Conservation (phyloP, 2,888 invertebrate genomes). For the Hyalella azteca region DNA sequence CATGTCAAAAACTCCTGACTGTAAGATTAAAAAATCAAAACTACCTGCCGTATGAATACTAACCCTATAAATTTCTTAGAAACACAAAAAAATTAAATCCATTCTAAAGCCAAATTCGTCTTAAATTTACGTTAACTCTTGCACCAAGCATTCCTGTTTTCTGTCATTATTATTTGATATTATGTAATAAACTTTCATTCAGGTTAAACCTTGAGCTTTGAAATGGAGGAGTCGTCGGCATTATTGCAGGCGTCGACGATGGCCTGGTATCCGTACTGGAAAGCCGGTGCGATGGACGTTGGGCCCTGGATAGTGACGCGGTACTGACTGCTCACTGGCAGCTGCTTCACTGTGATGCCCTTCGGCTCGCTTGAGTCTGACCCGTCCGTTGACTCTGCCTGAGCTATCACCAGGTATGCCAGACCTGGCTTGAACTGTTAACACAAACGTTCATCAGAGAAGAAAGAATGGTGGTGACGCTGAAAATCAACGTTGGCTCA, state of each 20-base stretch:
- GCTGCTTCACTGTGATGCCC: constrained; percentile 38
- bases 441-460: neutral
- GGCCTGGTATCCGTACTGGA: constrained; percentile 36
- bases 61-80: too few species aligned
- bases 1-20: too few species aligned
- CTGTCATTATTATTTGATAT: too few species aligned
- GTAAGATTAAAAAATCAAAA: too few species aligned
- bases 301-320: constrained; percentile 43
- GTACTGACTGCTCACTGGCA: constrained; percentile 35
- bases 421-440: constrained; percentile 43
- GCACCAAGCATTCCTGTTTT: too few species aligned
- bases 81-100: too few species aligned
- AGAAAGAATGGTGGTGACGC: neutral
- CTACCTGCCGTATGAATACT: too few species aligned
- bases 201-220: neutral
- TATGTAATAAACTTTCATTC: too few species aligned
- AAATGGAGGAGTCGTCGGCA: neutral
- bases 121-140: too few species aligned
- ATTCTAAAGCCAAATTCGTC: too few species aligned
- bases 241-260: constrained; percentile 30
- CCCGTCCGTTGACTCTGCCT: constrained; percentile 34
- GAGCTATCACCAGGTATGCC: constrained; percentile 44
- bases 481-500: neutral
- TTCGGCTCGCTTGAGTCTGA: constrained; percentile 2
- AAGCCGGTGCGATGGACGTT: constrained; percentile 9